A percentile compares a stretch with the other conserved stretches of the same genome.
These are phyloP conservation scores for Phrynosoma blainvillii DNA, from an alignment of 2,113 vertebrate genomes.

Conservation along the genomic window DNA sequence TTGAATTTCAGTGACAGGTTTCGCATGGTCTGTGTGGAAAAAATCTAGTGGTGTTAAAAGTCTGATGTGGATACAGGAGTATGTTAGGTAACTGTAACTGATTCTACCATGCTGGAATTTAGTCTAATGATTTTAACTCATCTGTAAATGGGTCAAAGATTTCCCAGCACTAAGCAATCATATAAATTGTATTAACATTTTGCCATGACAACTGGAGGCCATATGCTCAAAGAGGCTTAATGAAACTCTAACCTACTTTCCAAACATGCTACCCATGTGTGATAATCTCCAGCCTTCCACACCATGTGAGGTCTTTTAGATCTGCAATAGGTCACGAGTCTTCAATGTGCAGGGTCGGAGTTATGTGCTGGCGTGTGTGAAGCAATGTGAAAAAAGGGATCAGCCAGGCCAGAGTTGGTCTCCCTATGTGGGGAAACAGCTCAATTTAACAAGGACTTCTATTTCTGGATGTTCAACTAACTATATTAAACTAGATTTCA, in stretches of 20 bases:
- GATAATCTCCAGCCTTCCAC: slow-evolving; percentile 13
- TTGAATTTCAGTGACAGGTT: background rate
- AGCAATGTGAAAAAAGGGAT: background rate
- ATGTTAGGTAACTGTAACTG: background rate
- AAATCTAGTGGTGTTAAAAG: background rate
- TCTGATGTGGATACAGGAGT: background rate
- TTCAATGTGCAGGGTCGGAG: background rate
- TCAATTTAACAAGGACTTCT: slow-evolving; percentile 22
- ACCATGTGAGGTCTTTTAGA: accelerated
- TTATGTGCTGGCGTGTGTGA: background rate
- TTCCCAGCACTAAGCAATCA: slow-evolving; percentile 22
- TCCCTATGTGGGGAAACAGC: background rate
- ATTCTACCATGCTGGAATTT: slow-evolving; percentile 12
- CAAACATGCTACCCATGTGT: background rate
- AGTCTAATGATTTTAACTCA: slow-evolving; percentile 24
- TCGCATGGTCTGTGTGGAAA: background rate
- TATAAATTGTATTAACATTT: slow-evolving; percentile 39
- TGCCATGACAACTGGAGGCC: background rate
- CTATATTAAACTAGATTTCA: background rate
- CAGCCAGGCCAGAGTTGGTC: background rate
- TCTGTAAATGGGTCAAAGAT: slow-evolving; percentile 40
- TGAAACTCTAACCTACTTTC: slow-evolving; percentile 18
- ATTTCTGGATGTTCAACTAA: slow-evolving; percentile 15
- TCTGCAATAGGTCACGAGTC: background rate
- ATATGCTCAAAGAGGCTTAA: background rate